A percentile compares a stretch with the other conserved stretches of the same genome.
Conservation (phyloP, 2,797 vertebrate genomes). For the Buceros bicornis region DNA sequence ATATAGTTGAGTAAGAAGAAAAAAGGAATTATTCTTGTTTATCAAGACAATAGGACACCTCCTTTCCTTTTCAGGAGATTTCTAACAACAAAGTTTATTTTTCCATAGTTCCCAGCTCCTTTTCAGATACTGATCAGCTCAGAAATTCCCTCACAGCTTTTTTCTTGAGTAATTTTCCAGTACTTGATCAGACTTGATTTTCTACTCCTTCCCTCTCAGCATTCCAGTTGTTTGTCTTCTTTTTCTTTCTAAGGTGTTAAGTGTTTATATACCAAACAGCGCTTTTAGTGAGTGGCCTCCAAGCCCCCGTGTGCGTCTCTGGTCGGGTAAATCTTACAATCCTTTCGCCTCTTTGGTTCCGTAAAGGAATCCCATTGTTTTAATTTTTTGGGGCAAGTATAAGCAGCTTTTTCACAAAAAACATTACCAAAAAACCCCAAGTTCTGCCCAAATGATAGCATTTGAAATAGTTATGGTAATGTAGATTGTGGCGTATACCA, state of each 20-base stretch:
- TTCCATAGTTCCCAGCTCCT: neutral
- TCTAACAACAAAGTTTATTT: neutral
- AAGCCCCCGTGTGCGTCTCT: neutral
- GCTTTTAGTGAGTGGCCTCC: neutral
- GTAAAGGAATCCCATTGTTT: neutral
- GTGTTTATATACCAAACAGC: neutral
- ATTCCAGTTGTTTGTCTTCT: neutral
- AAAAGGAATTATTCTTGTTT: neutral
- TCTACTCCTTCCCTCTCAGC: neutral
- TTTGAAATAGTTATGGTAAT: neutral
- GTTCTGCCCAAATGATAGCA: neutral
- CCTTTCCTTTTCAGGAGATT: neutral
- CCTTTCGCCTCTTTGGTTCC: neutral
- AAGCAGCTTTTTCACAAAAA: neutral
- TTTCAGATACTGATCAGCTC: neutral
- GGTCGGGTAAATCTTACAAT: neutral
- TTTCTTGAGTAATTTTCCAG: slow-evolving; percentile 37
- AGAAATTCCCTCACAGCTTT: neutral
- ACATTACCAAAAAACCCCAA: neutral
- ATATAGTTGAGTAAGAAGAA: neutral
- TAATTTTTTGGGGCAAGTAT: neutral
- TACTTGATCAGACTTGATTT: neutral
- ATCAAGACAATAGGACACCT: neutral
- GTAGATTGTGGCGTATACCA: neutral
- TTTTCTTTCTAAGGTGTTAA: neutral